Base-by-base conservation (phyloP, 2,888 invertebrate species). In the Ypsolopha scabrella region DNA sequence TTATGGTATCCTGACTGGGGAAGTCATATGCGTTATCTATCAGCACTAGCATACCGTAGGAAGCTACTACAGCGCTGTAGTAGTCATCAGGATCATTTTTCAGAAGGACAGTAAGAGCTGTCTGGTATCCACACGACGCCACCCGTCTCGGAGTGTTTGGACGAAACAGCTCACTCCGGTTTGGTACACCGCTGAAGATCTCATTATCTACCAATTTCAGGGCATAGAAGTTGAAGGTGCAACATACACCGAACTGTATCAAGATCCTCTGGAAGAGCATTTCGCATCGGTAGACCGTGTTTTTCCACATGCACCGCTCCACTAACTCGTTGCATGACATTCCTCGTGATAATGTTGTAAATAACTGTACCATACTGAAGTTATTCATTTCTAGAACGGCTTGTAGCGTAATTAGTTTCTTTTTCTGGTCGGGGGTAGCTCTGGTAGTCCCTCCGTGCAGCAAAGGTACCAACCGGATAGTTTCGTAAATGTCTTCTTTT, bases 71-170 rank as follows among this genome's bases (percentile, higher is more conserved):
- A 0, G 90, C 80, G 47, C 90, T 89, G 61, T 89, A 89, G 65
- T 92, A 92, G 63, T 93, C 91, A 0, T 80, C 68, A 0, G 83
- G 72, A 41, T 88, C 65, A 0, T 88, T 87, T 58, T 90, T 85
- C 0, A 92, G 58, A 2, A 91, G 62, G 0, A 90, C 80, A 0
- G 90, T 89, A 0, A 93, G 75, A 0, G 91, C 93, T 0, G 91
- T 91, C 60, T 90, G 88, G 63, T 89, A 90, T 0, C 93, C 93
- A 60, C 92, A 92, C 0, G 91, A 90, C 0, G 91, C 90, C 0
- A 91, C 88, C 1, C 89, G 87, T 51, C 88, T 87, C 0, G 92
- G 91, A 2, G 65, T 68, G 24, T 70, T 69, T 39, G 80, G 74
- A 10, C 74, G 66, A 51, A 75, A 72, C 44, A 59, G 24, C 41